phyloP scores from a whole-genome alignment of 2,797 vertebrate species.

The Epinephelus awoara region DNA sequence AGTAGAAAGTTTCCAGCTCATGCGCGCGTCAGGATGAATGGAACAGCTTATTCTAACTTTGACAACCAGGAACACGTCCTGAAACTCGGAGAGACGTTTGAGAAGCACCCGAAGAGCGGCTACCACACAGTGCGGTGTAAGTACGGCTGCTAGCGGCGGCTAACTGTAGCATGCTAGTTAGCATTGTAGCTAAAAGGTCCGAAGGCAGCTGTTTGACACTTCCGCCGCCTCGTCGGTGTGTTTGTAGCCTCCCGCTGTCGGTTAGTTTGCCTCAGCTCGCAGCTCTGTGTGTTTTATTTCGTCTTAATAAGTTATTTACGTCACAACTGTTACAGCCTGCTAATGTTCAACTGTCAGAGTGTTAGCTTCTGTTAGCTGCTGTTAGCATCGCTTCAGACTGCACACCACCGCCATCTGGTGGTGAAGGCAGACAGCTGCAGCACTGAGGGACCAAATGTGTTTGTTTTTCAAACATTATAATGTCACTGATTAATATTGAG shows the following conservation, averaged over 20 bases:
- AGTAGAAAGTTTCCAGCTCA: constrained; percentile 59
- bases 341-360: constrained; percentile 48
- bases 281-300: fast-evolving
- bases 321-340: neutral
- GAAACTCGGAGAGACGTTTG: constrained; percentile 94
- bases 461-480: neutral
- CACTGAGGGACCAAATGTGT: neutral
- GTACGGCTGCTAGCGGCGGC: constrained; percentile 66
- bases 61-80: constrained; percentile 93
- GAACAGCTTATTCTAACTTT: constrained; percentile 87
- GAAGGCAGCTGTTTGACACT: constrained; percentile 12
- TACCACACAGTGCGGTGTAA: constrained; percentile 98
- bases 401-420: constrained; percentile 52
- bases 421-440: neutral
- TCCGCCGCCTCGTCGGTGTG: neutral
- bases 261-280: fast-evolving
- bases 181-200: constrained; percentile 49
- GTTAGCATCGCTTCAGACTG: constrained; percentile 31
- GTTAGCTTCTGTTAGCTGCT: constrained; percentile 54
- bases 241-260: neutral
- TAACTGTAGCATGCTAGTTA: constrained; percentile 70
- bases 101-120: constrained; percentile 93
- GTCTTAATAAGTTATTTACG: neutral
- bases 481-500: neutral
- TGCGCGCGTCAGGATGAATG: constrained; percentile 89